A percentile compares a stretch with the other conserved stretches of the same genome.
These are phyloP conservation scores for Hirudo medicinalis DNA, from an alignment of 1,140 invertebrate species.

Conservation along the genomic window DNA sequence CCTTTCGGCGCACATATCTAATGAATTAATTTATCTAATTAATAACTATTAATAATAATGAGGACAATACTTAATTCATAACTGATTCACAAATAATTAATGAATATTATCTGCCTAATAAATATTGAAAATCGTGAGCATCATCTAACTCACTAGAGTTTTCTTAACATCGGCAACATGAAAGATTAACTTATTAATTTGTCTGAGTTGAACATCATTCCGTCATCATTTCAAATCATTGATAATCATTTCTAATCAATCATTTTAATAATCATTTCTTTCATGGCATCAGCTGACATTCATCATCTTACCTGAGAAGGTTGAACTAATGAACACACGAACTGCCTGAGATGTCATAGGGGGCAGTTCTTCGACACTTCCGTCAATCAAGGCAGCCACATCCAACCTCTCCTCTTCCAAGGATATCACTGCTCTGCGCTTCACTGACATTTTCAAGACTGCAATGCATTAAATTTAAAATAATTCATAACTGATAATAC, in stretches of 20 bases:
- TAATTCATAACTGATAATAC: neutral
- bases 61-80: neutral
- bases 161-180: too few species aligned
- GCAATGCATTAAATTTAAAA: neutral
- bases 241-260: too few species aligned
- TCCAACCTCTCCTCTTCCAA: neutral
- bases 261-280: neutral
- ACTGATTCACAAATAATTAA: neutral
- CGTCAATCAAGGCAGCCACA: neutral
- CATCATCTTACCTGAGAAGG: neutral
- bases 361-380: neutral
- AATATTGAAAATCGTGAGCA: too few species aligned
- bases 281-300: neutral
- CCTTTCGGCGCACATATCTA: conserved; percentile 84
- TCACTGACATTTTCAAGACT: neutral
- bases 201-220: too few species aligned
- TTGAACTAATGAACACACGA: conserved; percentile 14
- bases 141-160: too few species aligned
- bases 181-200: too few species aligned
- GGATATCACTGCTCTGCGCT: neutral
- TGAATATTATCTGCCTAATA: neutral
- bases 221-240: too few species aligned
- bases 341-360: neutral
- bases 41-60: neutral
- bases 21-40: neutral